Base-by-base conservation (phyloP, 1,140 invertebrate genomes). In the Apocrypta bakeri region DNA sequence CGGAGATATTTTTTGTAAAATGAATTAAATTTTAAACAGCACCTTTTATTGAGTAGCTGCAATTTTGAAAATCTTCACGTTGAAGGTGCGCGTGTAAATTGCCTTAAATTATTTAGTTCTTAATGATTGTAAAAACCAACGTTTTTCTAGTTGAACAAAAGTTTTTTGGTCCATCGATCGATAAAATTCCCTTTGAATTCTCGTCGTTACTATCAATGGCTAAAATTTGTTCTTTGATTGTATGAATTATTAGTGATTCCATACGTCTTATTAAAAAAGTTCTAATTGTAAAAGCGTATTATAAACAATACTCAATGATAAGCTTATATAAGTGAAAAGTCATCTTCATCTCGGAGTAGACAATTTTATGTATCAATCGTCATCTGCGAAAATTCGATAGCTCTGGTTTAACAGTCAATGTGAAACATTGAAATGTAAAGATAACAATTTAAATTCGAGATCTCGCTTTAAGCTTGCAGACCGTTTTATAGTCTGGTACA, bases 51-150 rank as follows among this genome's bases (percentile, higher is more conserved):
- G 56, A 78, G 27, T 76, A 78, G 75, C 25, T 71, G 69, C 17
- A 71, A 40, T 73, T 25, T 17, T 25, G 17, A 77, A 42, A 75
- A 63, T 29, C 17, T 82, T 42, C 27, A 82, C 37, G 33, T 78
- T 64, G 48, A 63, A 68, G 56, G 42, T 69, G 48, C 66, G 66
- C 75, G 29, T 82, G 74, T 78, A 82, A 71, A 82, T 82, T 78
- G 81, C 81, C 81, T 82, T 82, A 72, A 72, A 82, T 71, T 78
- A 71, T 77, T 69, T 76, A 56, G 2, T 68, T 61, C 31, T 25
- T 71, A 76, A 56, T 17, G n/a, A 37, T 77, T 12, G n/a, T 72
- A 78, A 78, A 31, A 69, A 61, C 9, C 27, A 77, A 63, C 24
- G 17, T 74, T 80, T 81, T 81, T 81, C 64, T 82, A 71, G 74